Percentiles rank a stretch among this genome's conserved stretches.
Evolutionary conservation across 2,797 vertebrate genomes (phyloP).

Genomic region (Neosalanx taihuensis): DNA sequence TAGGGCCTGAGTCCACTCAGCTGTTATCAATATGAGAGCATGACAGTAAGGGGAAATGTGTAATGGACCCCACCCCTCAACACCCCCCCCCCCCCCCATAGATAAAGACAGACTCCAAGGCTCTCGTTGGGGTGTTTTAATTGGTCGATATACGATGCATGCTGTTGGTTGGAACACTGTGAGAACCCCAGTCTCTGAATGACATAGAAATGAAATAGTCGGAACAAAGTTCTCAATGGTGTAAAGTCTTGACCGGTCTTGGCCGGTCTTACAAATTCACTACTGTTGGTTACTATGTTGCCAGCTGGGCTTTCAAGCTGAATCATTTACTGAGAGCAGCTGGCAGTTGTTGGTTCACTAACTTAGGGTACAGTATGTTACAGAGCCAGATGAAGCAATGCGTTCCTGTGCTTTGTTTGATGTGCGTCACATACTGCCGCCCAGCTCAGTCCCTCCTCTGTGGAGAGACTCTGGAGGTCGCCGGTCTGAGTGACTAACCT

Average conservation of each 20-base stretch:
- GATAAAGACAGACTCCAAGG: slow-evolving; percentile 51
- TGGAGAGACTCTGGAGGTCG: slow-evolving; percentile 2
- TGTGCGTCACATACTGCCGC: too few species aligned
- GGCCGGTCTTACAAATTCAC: slow-evolving; percentile 15
- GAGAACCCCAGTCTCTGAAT: slow-evolving; percentile 15
- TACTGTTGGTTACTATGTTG: slow-evolving; percentile 7
- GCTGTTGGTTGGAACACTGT: slow-evolving; percentile 25
- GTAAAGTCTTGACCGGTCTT: slow-evolving; percentile 6
- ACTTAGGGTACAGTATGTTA: too few species aligned
- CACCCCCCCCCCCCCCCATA: slow-evolving; percentile 13
- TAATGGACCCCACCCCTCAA: slow-evolving; percentile 31
- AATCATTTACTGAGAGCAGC: neutral
- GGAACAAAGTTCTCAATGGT: slow-evolving; percentile 19
- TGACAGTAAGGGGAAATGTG: slow-evolving; percentile 51
- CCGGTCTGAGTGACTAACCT: slow-evolving; percentile 34
- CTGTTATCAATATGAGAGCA: slow-evolving; percentile 65
- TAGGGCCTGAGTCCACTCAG: slow-evolving; percentile 58
- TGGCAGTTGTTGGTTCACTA: too few species aligned
- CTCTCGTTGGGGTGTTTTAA: neutral
- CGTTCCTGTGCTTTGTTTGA: too few species aligned
- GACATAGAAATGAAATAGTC: neutral
- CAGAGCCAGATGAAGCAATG: too few species aligned
- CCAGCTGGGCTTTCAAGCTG: slow-evolving; percentile 3
- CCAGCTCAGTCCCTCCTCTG: neutral
- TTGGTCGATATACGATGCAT: neutral